Evolutionary conservation across 1,140 invertebrate species (phyloP).

Genomic region (Sogatella furcifera): DNA sequence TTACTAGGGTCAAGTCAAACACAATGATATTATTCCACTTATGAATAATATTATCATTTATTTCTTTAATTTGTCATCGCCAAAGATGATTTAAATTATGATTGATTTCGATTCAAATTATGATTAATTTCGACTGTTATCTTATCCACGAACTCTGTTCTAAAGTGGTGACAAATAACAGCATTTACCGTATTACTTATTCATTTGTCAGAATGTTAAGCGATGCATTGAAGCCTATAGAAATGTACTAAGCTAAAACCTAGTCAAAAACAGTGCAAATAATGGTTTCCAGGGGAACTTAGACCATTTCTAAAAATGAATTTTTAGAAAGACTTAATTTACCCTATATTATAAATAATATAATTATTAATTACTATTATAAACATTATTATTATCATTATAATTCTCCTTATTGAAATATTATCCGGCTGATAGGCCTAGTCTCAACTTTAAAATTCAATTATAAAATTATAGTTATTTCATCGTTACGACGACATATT

Average conservation of each 20-base stretch:
- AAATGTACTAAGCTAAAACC: constrained; percentile 8
- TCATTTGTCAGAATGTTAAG: too few species aligned
- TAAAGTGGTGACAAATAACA: too few species aligned
- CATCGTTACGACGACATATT: too few species aligned
- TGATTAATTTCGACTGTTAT: background rate
- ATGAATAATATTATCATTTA: too few species aligned
- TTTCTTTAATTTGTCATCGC: background rate
- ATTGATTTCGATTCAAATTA: background rate
- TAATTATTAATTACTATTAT: constrained; percentile 12
- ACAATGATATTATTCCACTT: too few species aligned
- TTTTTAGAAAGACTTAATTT: background rate
- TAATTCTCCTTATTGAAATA: constrained; percentile 21
- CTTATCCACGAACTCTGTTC: background rate
- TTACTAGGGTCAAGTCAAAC: background rate
- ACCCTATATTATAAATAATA: background rate
- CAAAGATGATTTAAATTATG: background rate
- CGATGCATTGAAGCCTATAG: too few species aligned
- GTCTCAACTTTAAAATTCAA: too few species aligned
- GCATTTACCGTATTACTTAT: too few species aligned
- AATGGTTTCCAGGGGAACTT: constrained; percentile 22
- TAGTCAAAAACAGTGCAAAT: constrained; percentile 27
- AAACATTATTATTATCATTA: constrained; percentile 19
- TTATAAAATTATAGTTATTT: too few species aligned
- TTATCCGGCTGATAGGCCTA: too few species aligned
- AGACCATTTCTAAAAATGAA: constrained; percentile 16